phyloP scores from a whole-genome alignment of 2,888 invertebrate genomes.

The Tenodera sinensis region DNA sequence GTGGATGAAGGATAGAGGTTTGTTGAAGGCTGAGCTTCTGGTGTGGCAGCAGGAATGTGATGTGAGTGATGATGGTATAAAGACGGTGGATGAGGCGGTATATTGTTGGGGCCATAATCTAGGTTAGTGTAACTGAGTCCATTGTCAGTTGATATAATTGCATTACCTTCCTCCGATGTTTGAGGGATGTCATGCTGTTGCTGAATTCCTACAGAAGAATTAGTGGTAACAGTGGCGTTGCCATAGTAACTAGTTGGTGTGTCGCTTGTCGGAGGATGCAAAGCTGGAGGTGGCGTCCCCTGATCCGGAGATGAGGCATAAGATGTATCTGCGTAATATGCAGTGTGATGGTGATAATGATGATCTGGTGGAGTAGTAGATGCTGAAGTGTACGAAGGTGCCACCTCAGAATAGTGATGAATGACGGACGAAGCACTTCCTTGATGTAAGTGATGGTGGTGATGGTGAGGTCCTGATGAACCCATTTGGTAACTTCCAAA shows the following conservation, averaged over 20 bases:
- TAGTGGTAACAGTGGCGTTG: constrained; percentile 38
- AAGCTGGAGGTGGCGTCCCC: neutral
- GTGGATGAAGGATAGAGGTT: constrained; percentile 27
- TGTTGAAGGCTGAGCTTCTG: neutral
- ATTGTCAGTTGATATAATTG: constrained; percentile 77
- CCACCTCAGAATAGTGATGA: constrained; percentile 3
- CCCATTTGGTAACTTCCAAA: constrained; percentile 14
- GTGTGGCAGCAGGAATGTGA: constrained; percentile 11
- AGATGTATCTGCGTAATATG: constrained; percentile 39
- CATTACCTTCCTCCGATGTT: neutral
- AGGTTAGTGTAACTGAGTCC: constrained; percentile 87
- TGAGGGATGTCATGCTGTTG: constrained; percentile 44
- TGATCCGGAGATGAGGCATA: constrained; percentile 38
- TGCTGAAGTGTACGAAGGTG: constrained; percentile 19
- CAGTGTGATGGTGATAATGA: constrained; percentile 37
- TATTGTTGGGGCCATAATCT: constrained; percentile 59
- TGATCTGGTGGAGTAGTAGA: constrained; percentile 12
- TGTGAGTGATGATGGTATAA: constrained; percentile 25
- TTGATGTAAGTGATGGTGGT: constrained; percentile 39
- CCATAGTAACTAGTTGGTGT: constrained; percentile 24
- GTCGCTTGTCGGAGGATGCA: neutral
- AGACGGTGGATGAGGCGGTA: constrained; percentile 36
- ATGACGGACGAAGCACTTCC: constrained; percentile 32
- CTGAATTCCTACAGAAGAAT: constrained; percentile 42
- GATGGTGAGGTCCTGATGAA: constrained; percentile 3